These are phyloP conservation scores for Meiosimyza decipiens DNA, from an alignment of 2,888 invertebrate genomes.

Conservation along the genomic window DNA sequence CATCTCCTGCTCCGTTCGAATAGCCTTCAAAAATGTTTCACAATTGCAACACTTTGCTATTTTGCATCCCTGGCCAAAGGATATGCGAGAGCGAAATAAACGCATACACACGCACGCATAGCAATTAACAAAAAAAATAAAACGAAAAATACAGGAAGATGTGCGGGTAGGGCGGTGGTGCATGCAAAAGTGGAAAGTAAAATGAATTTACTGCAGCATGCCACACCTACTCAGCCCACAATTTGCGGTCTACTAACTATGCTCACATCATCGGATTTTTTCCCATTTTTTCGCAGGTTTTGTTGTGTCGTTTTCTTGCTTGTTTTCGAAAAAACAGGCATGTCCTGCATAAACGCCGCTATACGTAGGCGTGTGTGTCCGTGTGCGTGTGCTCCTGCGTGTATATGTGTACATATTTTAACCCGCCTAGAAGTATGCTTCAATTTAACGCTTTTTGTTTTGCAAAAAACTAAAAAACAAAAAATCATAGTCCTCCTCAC, in stretches of 20 bases:
- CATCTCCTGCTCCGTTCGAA: background rate
- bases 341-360: conserved; percentile 16
- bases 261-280: conserved; percentile 13
- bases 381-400: conserved; percentile 17
- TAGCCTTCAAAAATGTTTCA: conserved; percentile 13
- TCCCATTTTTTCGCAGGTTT: conserved; percentile 6
- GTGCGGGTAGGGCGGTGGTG: no score
- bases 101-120: conserved; percentile 28
- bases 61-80: conserved; percentile 8
- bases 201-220: conserved; percentile 47
- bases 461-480: conserved; percentile 8
- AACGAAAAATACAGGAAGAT: no score
- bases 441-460: conserved; percentile 38
- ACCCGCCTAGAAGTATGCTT: conserved; percentile 60
- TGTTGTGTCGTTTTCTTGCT: conserved; percentile 12
- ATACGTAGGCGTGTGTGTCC: conserved; percentile 26
- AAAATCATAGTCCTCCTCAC: background rate
- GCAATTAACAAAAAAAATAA: conserved; percentile 41
- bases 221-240: conserved; percentile 60
- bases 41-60: conserved; percentile 26
- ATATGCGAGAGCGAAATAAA: conserved; percentile 2
- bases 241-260: conserved; percentile 58
- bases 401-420: conserved; percentile 32
- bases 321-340: conserved; percentile 18
- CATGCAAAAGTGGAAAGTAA: conserved; percentile 36